Base-by-base conservation (phyloP, 2,113 vertebrate species). In the Lampris incognitus region DNA sequence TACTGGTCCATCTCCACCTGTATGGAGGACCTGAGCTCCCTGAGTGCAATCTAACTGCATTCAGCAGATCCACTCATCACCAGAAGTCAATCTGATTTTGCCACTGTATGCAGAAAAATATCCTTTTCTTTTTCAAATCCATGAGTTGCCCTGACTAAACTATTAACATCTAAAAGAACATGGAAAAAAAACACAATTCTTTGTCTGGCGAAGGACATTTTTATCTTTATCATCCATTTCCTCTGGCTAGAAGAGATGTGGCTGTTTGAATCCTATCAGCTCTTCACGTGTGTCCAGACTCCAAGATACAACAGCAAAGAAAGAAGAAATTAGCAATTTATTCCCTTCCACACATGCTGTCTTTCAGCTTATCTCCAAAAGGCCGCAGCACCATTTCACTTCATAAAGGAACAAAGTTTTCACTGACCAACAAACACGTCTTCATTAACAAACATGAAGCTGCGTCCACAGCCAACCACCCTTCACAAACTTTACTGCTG, bases 151-250 rank as follows among this genome's bases (percentile, higher is more conserved):
- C 24, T 76, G 69, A 87, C 86, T 73, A 83, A 73, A 65, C 41
- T 55, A 70, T 65, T 79, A 87, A 86, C 79, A 83, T 82, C 72
- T 42, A 11, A 68, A 63, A 71, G 24, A 24, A 24, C 24, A 24
- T 24, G 24, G 24, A 24, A 24, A 24, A 24, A 24, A 24, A 24
- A 24, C 24, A 24, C 24, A 24, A 24, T 24, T 24, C 65, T 81
- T 60, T 42, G 61, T 64, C 58, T 10, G 50, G 55, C 72, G 76
- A 81, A 85, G 79, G 83, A 83, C 80, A 81, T 77, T 50, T 0
- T 63, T 54, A 48, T 69, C 65, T 55, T 78, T 66, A 76, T 81
- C 69, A 0, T 38, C 59, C 44, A 61, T 10, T 55, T 51, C 41
- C 24, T 58, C 61, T 3, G 42, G 54, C 44, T 58, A 52, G 46